A percentile compares a stretch with the other conserved stretches of the same genome.
phyloP scores from a whole-genome alignment of 2,113 vertebrate genomes.

The Rhinogobius similis region DNA sequence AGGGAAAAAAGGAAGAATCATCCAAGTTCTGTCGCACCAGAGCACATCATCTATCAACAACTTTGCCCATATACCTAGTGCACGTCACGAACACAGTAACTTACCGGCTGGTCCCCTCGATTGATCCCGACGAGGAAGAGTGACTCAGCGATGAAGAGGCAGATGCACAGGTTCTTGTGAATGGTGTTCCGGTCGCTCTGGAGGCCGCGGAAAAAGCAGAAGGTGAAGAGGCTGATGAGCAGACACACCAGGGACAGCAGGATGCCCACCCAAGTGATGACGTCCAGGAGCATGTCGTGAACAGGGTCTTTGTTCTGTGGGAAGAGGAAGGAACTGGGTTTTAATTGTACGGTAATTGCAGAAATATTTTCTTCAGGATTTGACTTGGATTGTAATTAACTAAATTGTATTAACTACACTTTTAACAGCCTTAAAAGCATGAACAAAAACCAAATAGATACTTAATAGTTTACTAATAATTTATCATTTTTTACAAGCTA shows the following conservation, averaged over 20 bases:
- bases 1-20: no score
- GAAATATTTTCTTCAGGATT: no score
- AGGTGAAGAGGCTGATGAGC: slow-evolving; percentile 98
- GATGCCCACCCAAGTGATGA: slow-evolving; percentile 98
- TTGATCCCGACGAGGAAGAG: slow-evolving; percentile 98
- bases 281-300: slow-evolving; percentile 92
- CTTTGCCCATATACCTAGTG: no score
- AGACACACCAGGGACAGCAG: slow-evolving; percentile 97
- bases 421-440: no score
- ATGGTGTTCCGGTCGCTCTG: slow-evolving; percentile 98
- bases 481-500: no score
- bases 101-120: slow-evolving; percentile 93
- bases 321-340: background rate
- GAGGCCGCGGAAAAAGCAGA: slow-evolving; percentile 98
- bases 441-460: no score
- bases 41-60: no score
- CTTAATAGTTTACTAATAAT: no score
- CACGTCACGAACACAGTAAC: slow-evolving; percentile 23
- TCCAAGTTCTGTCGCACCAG: no score
- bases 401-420: no score
- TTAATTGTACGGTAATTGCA: background rate
- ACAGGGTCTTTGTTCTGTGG: slow-evolving; percentile 86
- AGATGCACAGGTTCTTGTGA: slow-evolving; percentile 97
- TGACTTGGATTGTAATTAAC: no score
- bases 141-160: slow-evolving; percentile 94